These are phyloP conservation scores for Platorchestia sp. DNA, from an alignment of 1,140 invertebrate species.

Conservation along the genomic window DNA sequence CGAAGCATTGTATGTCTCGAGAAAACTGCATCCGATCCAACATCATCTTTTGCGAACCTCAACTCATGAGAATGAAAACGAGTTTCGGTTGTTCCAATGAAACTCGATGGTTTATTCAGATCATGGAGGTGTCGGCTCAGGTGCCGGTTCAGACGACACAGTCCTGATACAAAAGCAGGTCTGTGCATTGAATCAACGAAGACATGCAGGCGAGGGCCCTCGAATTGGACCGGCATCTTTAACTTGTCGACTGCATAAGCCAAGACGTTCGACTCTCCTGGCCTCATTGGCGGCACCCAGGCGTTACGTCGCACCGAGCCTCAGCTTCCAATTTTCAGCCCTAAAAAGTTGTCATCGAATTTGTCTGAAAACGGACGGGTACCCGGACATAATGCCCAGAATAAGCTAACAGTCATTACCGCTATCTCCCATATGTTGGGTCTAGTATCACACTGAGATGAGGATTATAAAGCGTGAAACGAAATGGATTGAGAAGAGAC, in stretches of 20 bases:
- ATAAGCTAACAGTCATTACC: neutral
- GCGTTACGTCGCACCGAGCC: neutral
- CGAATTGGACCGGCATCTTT: neutral
- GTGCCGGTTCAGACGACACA: neutral
- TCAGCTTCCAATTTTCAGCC: neutral
- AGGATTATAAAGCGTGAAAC: neutral
- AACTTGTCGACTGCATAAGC: slow-evolving; percentile 6
- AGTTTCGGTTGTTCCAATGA: too few species aligned
- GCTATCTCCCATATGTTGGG: neutral
- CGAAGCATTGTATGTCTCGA: neutral
- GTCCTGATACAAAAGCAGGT: neutral
- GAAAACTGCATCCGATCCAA: too few species aligned
- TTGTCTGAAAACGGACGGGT: neutral
- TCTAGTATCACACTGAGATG: neutral
- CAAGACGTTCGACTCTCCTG: neutral
- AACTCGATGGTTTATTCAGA: neutral
- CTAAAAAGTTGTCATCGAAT: neutral
- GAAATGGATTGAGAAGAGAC: too few species aligned
- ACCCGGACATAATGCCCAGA: neutral
- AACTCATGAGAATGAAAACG: too few species aligned
- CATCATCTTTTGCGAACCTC: too few species aligned
- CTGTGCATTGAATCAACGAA: neutral
- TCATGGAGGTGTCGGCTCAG: neutral
- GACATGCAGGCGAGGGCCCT: neutral
- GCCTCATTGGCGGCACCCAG: neutral